Conservation (phyloP, 2,888 invertebrate species). For the Eupithecia pulchellata region DNA sequence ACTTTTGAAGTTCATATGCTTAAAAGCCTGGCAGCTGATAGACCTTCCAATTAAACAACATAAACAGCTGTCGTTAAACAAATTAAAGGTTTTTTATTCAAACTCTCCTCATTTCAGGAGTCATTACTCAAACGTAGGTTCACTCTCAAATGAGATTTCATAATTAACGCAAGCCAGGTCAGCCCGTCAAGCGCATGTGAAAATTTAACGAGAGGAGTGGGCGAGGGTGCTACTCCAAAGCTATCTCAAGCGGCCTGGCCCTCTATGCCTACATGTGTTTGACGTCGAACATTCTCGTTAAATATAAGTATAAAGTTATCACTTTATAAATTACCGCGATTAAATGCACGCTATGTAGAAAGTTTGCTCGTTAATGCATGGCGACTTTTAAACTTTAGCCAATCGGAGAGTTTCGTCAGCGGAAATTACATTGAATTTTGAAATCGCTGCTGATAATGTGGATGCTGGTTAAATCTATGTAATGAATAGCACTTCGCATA, state of each 20-base stretch:
- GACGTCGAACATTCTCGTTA: constrained; percentile 65
- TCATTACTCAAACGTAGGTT: constrained; percentile 80
- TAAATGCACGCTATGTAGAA: constrained; percentile 51
- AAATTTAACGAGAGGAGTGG: constrained; percentile 81
- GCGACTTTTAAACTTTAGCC: constrained; percentile 30
- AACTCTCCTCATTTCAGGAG: constrained; percentile 73
- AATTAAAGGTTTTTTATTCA: constrained; percentile 70
- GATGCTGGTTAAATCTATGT: constrained; percentile 14
- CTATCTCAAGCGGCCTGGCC: constrained; percentile 69
- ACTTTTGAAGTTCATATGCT: not conserved
- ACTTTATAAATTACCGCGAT: constrained; percentile 56
- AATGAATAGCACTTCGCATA: constrained; percentile 17
- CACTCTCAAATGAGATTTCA: constrained; percentile 82
- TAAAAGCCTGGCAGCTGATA: constrained; percentile 7
- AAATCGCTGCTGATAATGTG: constrained; percentile 20
- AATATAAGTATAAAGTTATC: constrained; percentile 53
- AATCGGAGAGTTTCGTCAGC: constrained; percentile 17
- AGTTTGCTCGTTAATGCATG: constrained; percentile 42
- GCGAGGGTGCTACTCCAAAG: constrained; percentile 60
- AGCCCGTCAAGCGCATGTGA: constrained; percentile 83
- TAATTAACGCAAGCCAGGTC: constrained; percentile 83
- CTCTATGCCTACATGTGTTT: constrained; percentile 61
- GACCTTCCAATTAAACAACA: constrained; percentile 35
- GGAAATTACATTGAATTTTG: constrained; percentile 23
- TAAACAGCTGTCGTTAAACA: constrained; percentile 53